A percentile compares a stretch with the other conserved stretches of the same genome.
Conservation (phyloP, 2,888 invertebrate genomes). For the Nomada fabriciana region DNA sequence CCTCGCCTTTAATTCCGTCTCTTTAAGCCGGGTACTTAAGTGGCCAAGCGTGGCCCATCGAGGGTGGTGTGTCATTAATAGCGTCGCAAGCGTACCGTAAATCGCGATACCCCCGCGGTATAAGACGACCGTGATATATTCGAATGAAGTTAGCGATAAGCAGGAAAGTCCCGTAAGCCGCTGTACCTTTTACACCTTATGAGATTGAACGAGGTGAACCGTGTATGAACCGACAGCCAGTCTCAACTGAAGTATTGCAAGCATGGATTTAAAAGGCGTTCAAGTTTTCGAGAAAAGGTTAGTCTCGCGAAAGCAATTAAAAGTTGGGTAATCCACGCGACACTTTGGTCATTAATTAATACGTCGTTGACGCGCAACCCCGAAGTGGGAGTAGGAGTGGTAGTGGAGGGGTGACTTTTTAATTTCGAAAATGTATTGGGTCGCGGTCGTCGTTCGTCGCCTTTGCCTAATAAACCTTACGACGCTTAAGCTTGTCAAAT, state of each 20-base stretch:
- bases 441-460: neutral
- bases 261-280: slow-evolving; percentile 43
- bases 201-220: neutral
- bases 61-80: slow-evolving; percentile 63
- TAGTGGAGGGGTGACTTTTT: slow-evolving; percentile 50
- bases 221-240: neutral
- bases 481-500: slow-evolving; percentile 21
- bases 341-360: slow-evolving; percentile 62
- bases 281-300: slow-evolving; percentile 42
- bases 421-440: slow-evolving; percentile 49
- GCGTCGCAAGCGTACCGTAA: slow-evolving; percentile 57
- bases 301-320: slow-evolving; percentile 59
- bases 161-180: slow-evolving; percentile 30
- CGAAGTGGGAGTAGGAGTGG: neutral
- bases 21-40: slow-evolving; percentile 70
- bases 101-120: slow-evolving; percentile 48
- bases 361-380: slow-evolving; percentile 47
- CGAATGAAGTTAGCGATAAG: slow-evolving; percentile 14
- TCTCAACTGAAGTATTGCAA: slow-evolving; percentile 29
- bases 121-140: slow-evolving; percentile 29
- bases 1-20: slow-evolving; percentile 70
- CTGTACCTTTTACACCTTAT: neutral
- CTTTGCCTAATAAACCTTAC: slow-evolving; percentile 32
- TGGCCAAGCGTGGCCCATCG: slow-evolving; percentile 56
- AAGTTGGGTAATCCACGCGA: slow-evolving; percentile 42